Evolutionary conservation across 1,140 invertebrate genomes (phyloP).

Genomic region (Microplitis mediator): DNA sequence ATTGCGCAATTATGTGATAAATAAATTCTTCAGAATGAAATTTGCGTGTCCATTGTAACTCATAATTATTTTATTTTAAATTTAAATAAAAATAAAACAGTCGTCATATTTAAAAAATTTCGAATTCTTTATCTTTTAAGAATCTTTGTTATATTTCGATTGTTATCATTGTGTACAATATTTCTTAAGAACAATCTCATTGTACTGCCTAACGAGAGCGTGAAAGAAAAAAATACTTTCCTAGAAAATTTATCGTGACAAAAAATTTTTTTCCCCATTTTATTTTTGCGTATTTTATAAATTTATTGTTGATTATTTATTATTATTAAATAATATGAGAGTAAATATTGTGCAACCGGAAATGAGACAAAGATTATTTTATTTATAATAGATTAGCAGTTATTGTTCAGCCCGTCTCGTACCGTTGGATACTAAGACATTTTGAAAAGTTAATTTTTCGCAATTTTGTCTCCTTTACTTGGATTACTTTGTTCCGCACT

Average conservation of each 20-base stretch:
- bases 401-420: neutral
- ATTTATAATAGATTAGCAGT: too few relatives aligned
- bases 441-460: neutral
- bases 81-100: too few relatives aligned
- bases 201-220: slow-evolving; percentile 5
- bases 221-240: slow-evolving; percentile 6
- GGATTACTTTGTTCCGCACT: neutral
- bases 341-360: neutral
- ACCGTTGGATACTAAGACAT: neutral
- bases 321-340: neutral
- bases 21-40: too few relatives aligned
- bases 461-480: neutral
- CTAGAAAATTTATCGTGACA: neutral
- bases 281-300: neutral
- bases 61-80: too few relatives aligned
- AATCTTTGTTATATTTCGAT: neutral
- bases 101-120: too few relatives aligned
- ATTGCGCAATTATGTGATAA: too few relatives aligned
- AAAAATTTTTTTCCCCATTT: neutral
- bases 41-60: too few relatives aligned
- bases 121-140: neutral
- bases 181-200: neutral
- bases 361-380: neutral
- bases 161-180: neutral
- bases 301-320: neutral